A percentile compares a stretch with the other conserved stretches of the same genome.
Conservation (phyloP, 2,113 vertebrate species). For the Melanocharis versteri region DNA sequence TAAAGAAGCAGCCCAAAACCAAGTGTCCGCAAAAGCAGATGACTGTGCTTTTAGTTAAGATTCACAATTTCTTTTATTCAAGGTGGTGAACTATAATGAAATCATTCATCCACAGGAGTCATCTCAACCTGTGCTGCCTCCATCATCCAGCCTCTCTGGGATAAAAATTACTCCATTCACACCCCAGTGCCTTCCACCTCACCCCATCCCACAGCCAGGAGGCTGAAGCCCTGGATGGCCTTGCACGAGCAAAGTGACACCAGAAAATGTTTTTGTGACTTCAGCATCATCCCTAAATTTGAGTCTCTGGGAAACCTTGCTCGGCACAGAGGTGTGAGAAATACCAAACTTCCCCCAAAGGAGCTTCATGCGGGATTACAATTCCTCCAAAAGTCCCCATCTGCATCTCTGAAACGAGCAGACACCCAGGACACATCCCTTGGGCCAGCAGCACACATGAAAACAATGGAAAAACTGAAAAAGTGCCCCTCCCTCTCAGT, state of each 20-base stretch:
- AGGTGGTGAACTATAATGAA: conserved; percentile 47
- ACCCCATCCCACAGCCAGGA: background rate
- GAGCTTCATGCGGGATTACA: background rate
- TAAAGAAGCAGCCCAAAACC: conserved; percentile 63
- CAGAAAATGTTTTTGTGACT: background rate
- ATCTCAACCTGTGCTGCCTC: background rate
- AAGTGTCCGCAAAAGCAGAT: conserved; percentile 48
- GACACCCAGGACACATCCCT: background rate
- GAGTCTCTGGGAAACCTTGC: background rate
- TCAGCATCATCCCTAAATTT: background rate
- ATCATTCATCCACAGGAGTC: conserved; percentile 34
- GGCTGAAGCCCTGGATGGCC: background rate
- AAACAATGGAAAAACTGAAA: background rate
- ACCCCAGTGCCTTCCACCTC: conserved; percentile 21
- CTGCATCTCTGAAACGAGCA: background rate
- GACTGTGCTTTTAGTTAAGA: conserved; percentile 70
- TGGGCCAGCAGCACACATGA: background rate
- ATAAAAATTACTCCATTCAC: background rate
- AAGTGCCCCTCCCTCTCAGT: background rate
- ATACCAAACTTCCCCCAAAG: background rate
- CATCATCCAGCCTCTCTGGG: conserved; percentile 15
- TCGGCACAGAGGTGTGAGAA: background rate
- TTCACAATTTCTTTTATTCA: conserved; percentile 52
- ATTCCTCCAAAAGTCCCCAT: background rate
- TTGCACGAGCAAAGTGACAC: background rate